These are phyloP conservation scores for Anser brachyrhynchus DNA, from an alignment of 2,113 vertebrate genomes.

Conservation along the genomic window DNA sequence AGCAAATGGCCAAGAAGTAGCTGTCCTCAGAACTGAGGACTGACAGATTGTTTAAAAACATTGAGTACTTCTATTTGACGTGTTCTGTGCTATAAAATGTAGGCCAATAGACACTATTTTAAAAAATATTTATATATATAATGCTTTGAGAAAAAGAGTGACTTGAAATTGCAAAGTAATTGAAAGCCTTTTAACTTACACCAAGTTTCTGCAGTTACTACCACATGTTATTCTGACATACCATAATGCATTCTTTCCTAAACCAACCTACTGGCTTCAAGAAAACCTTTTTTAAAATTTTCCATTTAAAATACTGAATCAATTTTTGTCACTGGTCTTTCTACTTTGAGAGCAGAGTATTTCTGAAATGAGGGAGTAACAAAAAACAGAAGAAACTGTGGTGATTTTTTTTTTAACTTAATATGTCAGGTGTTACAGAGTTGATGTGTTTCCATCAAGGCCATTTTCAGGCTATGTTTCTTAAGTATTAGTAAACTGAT, in stretches of 20 bases:
- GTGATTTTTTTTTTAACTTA: background rate
- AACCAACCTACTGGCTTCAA: background rate
- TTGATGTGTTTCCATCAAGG: background rate
- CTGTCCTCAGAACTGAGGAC: background rate
- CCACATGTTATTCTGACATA: background rate
- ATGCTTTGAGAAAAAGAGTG: background rate
- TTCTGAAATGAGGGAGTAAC: background rate
- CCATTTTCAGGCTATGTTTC: background rate
- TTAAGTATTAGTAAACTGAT: background rate
- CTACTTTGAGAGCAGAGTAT: background rate
- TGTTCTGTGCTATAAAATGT: background rate
- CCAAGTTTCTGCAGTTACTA: background rate
- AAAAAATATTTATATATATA: background rate
- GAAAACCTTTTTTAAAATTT: background rate
- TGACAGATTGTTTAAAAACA: background rate
- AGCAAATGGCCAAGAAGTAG: background rate
- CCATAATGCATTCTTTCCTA: background rate
- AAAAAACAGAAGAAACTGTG: background rate
- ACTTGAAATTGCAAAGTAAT: background rate
- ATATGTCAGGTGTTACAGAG: background rate
- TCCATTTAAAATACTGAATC: background rate
- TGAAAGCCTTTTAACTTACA: background rate
- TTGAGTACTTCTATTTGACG: background rate
- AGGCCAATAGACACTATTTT: background rate
- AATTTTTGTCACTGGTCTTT: background rate